phyloP scores from a whole-genome alignment of 1,140 invertebrate genomes.

The Psix sp. region DNA sequence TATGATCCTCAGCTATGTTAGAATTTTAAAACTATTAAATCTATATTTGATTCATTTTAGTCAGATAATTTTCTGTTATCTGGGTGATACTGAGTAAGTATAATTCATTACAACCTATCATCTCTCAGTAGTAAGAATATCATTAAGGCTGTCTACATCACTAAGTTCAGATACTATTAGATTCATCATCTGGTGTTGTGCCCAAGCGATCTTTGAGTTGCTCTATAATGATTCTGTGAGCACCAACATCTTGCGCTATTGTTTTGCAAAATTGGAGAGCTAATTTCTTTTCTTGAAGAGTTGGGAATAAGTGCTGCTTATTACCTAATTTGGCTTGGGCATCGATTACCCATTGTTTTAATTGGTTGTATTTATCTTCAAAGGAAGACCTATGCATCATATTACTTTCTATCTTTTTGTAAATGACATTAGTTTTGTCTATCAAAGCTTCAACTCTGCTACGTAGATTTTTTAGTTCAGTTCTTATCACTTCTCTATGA shows the following conservation, averaged over 20 bases:
- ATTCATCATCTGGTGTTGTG: slow-evolving; percentile 85
- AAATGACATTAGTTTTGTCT: slow-evolving; percentile 88
- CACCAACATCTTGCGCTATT: slow-evolving; percentile 87
- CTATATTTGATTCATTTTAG: no score
- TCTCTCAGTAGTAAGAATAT: no score
- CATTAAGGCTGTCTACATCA: no score
- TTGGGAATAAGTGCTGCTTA: slow-evolving; percentile 83
- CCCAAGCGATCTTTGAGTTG: slow-evolving; percentile 87
- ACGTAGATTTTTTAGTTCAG: slow-evolving; percentile 87
- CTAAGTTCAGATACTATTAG: no score
- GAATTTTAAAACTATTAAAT: no score
- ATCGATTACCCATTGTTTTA: slow-evolving; percentile 88
- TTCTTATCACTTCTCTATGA: slow-evolving; percentile 88
- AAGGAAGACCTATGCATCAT: slow-evolving; percentile 92
- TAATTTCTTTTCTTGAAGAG: slow-evolving; percentile 90
- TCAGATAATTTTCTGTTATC: no score
- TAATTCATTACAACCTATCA: no score
- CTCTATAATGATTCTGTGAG: slow-evolving; percentile 87
- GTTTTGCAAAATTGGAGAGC: slow-evolving; percentile 86
- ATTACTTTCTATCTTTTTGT: slow-evolving; percentile 90
- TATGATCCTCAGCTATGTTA: no score
- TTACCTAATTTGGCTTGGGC: slow-evolving; percentile 83
- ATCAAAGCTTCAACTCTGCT: slow-evolving; percentile 89
- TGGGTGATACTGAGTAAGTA: no score
- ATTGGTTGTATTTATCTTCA: slow-evolving; percentile 91